Base-by-base conservation (phyloP, 35 echinoderm and acorn worm species). In the Anneissia japonica region DNA sequence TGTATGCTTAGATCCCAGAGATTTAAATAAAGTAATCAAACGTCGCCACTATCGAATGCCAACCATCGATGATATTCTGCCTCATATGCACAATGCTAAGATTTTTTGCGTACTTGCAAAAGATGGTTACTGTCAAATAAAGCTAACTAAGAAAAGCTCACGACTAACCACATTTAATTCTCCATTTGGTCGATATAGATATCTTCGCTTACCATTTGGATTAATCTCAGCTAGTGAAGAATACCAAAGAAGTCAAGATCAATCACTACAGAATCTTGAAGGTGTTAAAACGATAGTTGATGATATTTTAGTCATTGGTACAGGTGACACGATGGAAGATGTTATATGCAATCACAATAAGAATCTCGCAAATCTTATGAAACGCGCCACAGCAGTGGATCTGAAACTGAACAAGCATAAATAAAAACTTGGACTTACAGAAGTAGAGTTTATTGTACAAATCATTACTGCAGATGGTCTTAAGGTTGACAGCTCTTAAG, bases 1-100 rank as follows among this genome's bases (percentile, higher is more conserved):
- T 38, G 90, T 97, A n/a, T 92, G 90, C 77, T 36, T 89, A 13
- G 94, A 97, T 81, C 78, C 87, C 3, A 92, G 74, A 83, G 94
- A 97, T 39, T 80, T 90, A 13, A 92, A 97, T 41, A 86, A 87
- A 76, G 94, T 75, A 26, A 46, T 97, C 26, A 89, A 85, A 77
- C 34, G 84, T 32, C 84, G 79, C 41, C 86, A 90, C 74, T 90
- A 87, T 29, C 84, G 87, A 19, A 92, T 92, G 90, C 31, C 87
- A 28, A 89, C 90, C 21, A 84, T 92, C 35, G 78, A 91, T 33
- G 88, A 94, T 46, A 77, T 91, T 14, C 77, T 93, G 9, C 75
- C 83, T 19, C 30, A 14, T 35, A 46, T 28, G 12, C 9, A 39
- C 79, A 11, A 37, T 14, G 73, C 85, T 51, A 87, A n/a, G 12